Percentiles rank a stretch among this genome's conserved stretches.
These are phyloP conservation scores for Rotaria macrura DNA, from an alignment of 2,888 invertebrate genomes.

Conservation along the genomic window DNA sequence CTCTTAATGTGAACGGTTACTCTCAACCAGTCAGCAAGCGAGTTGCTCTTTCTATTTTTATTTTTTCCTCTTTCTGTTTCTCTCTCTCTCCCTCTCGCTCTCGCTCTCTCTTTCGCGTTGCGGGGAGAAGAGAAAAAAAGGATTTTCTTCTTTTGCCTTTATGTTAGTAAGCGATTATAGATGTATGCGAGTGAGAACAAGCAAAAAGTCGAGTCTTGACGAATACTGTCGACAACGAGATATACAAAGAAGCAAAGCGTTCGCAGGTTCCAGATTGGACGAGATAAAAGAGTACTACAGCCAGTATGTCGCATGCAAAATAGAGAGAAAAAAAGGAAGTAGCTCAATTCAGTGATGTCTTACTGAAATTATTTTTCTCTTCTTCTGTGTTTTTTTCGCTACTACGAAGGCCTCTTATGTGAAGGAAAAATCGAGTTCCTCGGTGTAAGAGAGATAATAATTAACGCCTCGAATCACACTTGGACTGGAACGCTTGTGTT, in stretches of 20 bases:
- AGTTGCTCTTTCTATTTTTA: background rate
- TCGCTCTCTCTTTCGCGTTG: background rate
- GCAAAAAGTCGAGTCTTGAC: slow-evolving; percentile 1
- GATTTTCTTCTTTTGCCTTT: background rate
- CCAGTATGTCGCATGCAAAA: background rate
- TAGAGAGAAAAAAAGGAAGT: background rate
- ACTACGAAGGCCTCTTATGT: background rate
- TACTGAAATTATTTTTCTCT: background rate
- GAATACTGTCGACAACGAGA: background rate
- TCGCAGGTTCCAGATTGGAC: slow-evolving; percentile 1
- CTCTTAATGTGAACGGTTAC: slow-evolving; percentile 20
- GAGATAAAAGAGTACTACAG: background rate
- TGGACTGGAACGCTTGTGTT: background rate
- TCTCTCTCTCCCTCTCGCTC: background rate
- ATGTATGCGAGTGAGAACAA: background rate
- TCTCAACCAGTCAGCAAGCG: slow-evolving; percentile 13
- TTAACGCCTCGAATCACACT: background rate
- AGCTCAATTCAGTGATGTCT: background rate
- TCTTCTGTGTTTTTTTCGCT: background rate
- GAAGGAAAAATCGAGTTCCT: background rate
- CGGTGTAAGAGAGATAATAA: background rate
- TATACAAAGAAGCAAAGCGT: background rate
- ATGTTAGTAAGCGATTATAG: background rate
- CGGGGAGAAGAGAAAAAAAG: background rate
- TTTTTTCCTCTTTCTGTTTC: background rate